Base-by-base conservation (phyloP, 2,113 vertebrate genomes). In the Eolophus roseicapilla region DNA sequence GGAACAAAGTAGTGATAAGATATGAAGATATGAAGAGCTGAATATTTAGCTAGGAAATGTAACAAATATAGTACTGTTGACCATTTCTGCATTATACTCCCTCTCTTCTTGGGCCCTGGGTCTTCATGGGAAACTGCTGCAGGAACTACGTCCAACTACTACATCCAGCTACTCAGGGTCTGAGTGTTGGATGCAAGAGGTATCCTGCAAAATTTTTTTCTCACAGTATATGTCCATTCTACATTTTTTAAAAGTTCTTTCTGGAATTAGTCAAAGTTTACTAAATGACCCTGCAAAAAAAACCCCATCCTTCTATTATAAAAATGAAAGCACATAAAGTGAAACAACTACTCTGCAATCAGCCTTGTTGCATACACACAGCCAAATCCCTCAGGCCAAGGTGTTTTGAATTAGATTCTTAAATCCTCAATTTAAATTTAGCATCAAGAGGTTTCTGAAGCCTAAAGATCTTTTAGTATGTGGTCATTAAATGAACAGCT, bases 261-360 rank as follows among this genome's bases (percentile, higher is more conserved):
- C 64, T 46, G 11, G 4, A 31, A 50, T 91, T 80, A 69, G 41
- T 17, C 6, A 17, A 47, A 18, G 10, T 76, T 87, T 47, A 73
- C 20, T 29, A 52, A 92, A 73, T 47, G 27, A 86, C 13, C 3
- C 10, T 43, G 12, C 2, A 47, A 24, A 64, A 67, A 78, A 39
- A 0, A 53, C 5, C 2, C 3, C 9, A 82, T 7, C 16, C 5
- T 17, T 50, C 7, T 59, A 12, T 27, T 33, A 50, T 11, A 10
- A 71, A 53, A 90, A 60, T 33, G 29, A 25, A 68, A 82, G 31
- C 44, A 60, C 29, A 17, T n/a, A 62, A 81, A 27, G 47, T 43
- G 9, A 52, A 88, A 31, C 10, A 46, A 4, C 63, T 57, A 12
- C 53, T 70, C 68, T 24, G 47, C 39, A 13, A 6, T 49, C 33